Percentiles rank a stretch among this genome's conserved stretches.
Evolutionary conservation across 1,140 invertebrate genomes (phyloP).

Genomic region (Gryon sp.): DNA sequence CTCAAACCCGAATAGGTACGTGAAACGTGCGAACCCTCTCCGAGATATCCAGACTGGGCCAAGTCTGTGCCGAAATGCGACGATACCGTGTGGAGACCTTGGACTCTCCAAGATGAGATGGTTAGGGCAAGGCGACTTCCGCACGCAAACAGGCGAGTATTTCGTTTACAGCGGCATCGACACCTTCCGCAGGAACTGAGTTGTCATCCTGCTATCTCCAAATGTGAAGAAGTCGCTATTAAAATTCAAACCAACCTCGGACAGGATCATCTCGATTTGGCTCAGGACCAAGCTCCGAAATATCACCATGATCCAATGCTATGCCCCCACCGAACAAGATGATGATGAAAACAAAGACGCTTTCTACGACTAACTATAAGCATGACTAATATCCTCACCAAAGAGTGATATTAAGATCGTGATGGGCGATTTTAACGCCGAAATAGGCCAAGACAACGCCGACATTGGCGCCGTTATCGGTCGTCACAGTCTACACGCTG

Average conservation of each 20-base stretch:
- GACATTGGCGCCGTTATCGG: background rate
- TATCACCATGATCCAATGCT: conserved; percentile 16
- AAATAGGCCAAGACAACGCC: background rate
- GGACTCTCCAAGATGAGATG: background rate
- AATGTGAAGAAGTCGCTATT: conserved; percentile 6
- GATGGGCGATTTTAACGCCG: no score
- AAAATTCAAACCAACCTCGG: conserved; percentile 1
- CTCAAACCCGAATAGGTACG: conserved; percentile 3
- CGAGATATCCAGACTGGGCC: background rate
- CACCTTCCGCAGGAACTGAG: background rate
- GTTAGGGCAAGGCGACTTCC: background rate
- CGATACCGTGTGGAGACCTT: background rate
- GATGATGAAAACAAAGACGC: conserved; percentile 11
- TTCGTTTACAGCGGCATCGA: background rate
- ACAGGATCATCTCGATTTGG: background rate
- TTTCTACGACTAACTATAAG: conserved; percentile 17
- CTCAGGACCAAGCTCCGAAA: conserved; percentile 11
- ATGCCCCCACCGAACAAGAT: conserved; percentile 12
- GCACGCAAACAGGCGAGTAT: background rate
- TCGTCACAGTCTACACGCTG: background rate
- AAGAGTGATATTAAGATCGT: conserved; percentile 10
- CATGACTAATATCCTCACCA: background rate
- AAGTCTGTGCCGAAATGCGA: background rate
- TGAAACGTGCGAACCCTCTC: background rate
- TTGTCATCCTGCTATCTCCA: background rate